Base-by-base conservation (phyloP, 2,888 invertebrate genomes). In the Xylophagus ater region DNA sequence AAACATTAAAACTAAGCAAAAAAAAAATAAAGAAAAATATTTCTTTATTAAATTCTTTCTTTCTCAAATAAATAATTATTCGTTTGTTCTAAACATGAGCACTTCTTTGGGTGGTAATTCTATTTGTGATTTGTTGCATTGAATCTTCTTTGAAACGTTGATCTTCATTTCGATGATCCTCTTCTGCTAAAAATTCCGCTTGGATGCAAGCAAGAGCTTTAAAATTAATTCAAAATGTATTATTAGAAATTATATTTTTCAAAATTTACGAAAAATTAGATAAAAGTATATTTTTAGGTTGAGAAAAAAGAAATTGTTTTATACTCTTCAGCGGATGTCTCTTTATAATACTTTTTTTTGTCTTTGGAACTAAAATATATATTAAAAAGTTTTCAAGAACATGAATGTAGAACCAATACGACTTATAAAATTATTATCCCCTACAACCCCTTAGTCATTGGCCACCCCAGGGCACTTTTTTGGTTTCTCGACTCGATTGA, bases 141-240 rank as follows among this genome's bases (percentile, higher is more conserved):
- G 21, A 30, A 13, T 37, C 31, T 17, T 37, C 20, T 9, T 30
- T 30, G 3, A 30, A 21, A 7, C 23, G 37, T 14, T 29, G 37
- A n/a, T 32, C 32, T 23, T 32, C 32, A 6, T 15, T 12, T 15
- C n/a, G 24, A 32, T 26, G 31, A 3, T 25, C 28, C 13, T 32
- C 26, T 4, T 32, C 33, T 12, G 26, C 12, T n/a, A n/a, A n/a
- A 20, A 39, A 39, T 17, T 34, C 30, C 4, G 36, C 34, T 34
- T 42, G 44, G 12, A 44, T 31, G 35, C 29, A 31, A 13, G 29
- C 37, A 2, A 44, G 26, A 12, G 42, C 44, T 44, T 33, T 4
- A 39, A 44, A 30, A 33, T 20, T 20, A 6, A 17, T 7, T 17
- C 12, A 8, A 28, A 28, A 12, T 12, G 7, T 12, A 12, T 13